Evolutionary conservation across 2,888 invertebrate species (phyloP), one percentile per base, ranked within the genome.

Genomic region (Argyra leucocephala): DNA sequence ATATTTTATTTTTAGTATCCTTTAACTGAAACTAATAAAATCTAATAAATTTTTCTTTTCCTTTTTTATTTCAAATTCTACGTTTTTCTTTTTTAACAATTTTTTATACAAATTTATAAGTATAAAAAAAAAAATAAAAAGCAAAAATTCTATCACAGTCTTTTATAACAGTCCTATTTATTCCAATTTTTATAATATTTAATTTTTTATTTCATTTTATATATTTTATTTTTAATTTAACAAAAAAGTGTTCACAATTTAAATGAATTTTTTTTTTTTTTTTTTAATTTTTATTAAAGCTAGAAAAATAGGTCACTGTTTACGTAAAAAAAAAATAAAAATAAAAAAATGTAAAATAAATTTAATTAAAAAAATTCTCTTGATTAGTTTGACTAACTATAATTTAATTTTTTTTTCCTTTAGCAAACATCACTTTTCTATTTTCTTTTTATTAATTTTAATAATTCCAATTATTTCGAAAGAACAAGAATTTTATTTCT

Each of bases 221-320:
- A n/a, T n/a, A n/a, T 48, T 48, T 48, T 48, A 5, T 48, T 48
- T 48, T 48, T 48, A 48, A 48, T n/a, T n/a, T n/a, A n/a, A n/a
- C n/a, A n/a, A n/a, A n/a, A n/a, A n/a, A n/a, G 31, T 31, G 5
- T 31, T 10, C 31, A 31, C 5, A 31, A 31, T 31, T 31, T 31
- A 7, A 31, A 31, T 7, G 10, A 31, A 31, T 31, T 31, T 31
- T 31, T 7, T 31, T 31, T n/a, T n/a, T n/a, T 31, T 6, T 10
- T 12, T 31, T 31, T 31, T 2, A 4, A 31, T 31, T 31, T 5
- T 48, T 18, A 48, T 48, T 48, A 48, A 48, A 48, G 2, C 48
- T 48, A 48, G 48, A 48, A 48, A 48, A 48, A 18, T 48, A 48
- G 48, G 48, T 48, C 48, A 48, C 48, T 48, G 15, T 48, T 48